Evolutionary conservation across 2,888 invertebrate species (phyloP), one percentile per base, ranked within the genome.

Genomic region (Hyalella azteca): DNA sequence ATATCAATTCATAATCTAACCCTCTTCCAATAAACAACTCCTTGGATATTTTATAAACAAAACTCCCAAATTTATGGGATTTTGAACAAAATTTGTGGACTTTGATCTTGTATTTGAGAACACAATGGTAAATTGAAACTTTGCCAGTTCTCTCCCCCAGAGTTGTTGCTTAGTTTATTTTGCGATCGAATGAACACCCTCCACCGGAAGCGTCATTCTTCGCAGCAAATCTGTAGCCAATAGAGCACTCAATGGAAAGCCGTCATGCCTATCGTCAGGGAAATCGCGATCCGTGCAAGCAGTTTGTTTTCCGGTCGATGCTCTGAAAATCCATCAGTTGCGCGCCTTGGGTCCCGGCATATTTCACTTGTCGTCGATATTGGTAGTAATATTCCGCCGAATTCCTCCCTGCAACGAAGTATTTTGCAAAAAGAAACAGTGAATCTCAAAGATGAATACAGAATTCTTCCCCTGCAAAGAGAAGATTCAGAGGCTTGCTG

Each of bases 271-370:
- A 36, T 66, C 66, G 22, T 39, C 36, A 36, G 36, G 29, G 36
- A 36, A 66, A 66, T 66, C 36, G 36, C 19, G 66, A 66, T 66
- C 36, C 66, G 36, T 66, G 36, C 2, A 19, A 29, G 11, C 66
- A 66, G 66, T 66, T 66, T 66, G 66, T 66, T 66, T 66, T 32
- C 66, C 66, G 66, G 36, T 66, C 32, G 66, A 66, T 66, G 66
- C 36, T 66, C 36, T 66, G 36, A 36, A 66, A 66, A 66, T 66
- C 36, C 39, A 66, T 66, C 66, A 39, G 32, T 66, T 39, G 66
- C 29, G 7, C 66, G 22, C 66, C 36, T 36, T 66, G 66, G n/a
- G 66, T 3, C 19, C 36, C 19, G 39, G 66, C 66, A 66, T 66
- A 66, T 66, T 36, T 32, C 66, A 66, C 66, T 36, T 36, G 66